These are phyloP conservation scores for Malurus melanocephalus DNA, from an alignment of 2,113 vertebrate genomes.

Conservation along the genomic window DNA sequence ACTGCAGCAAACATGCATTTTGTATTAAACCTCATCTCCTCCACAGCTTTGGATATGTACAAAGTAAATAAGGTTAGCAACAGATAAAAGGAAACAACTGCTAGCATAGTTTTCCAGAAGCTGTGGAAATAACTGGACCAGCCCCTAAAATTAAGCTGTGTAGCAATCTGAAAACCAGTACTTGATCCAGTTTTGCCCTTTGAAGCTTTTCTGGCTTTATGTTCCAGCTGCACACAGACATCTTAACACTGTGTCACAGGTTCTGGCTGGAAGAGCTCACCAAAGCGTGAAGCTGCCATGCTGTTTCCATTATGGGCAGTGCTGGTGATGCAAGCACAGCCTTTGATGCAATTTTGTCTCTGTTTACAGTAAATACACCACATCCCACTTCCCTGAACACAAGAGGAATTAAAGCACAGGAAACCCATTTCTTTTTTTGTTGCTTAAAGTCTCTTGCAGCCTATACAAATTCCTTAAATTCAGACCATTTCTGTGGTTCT, in stretches of 20 bases:
- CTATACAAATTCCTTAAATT: neutral
- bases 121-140: neutral
- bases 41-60: neutral
- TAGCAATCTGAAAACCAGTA: neutral
- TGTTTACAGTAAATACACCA: neutral
- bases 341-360: neutral
- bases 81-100: neutral
- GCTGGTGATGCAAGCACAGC: neutral
- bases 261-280: neutral
- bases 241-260: neutral
- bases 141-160: neutral
- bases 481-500: neutral
- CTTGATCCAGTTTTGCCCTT: neutral
- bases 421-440: neutral
- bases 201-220: neutral
- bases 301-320: neutral
- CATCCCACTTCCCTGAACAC: neutral
- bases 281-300: neutral
- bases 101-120: neutral
- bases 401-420: conserved; percentile 13
- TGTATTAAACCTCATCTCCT: neutral
- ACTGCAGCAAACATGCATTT: neutral
- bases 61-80: neutral
- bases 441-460: neutral
- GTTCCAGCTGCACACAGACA: neutral